Evolutionary conservation across 2,888 invertebrate genomes (phyloP).

Genomic region (Crossocerus cetratus): DNA sequence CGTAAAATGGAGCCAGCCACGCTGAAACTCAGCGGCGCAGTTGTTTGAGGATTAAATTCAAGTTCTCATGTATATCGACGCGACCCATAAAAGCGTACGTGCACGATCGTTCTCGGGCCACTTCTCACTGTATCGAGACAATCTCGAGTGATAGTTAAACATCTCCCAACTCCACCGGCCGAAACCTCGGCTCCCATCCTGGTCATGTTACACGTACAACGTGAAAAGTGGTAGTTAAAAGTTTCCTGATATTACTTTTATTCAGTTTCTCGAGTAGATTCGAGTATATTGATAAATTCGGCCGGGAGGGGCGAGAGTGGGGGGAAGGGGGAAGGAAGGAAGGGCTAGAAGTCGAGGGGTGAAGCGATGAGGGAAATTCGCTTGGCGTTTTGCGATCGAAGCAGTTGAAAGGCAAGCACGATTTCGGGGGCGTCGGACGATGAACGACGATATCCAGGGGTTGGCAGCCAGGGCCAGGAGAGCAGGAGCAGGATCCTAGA

Average conservation of each 20-base stretch:
- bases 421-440: background rate
- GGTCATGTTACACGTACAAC: background rate
- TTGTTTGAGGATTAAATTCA: conserved; percentile 28
- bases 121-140: background rate
- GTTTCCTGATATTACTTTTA: background rate
- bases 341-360: conserved; percentile 4
- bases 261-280: background rate
- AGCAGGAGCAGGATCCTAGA: too few relatives aligned
- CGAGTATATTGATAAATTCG: too few relatives aligned
- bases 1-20: conserved; percentile 35
- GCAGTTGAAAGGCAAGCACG: conserved; percentile 3
- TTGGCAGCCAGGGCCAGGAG: conserved; percentile 11
- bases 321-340: background rate
- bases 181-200: too few relatives aligned
- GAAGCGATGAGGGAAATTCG: conserved; percentile 30
- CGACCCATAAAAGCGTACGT: conserved; percentile 1
- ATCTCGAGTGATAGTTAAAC: background rate
- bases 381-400: conserved; percentile 22
- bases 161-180: too few relatives aligned
- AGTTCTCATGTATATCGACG: conserved; percentile 4
- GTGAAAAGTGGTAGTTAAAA: background rate
- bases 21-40: conserved; percentile 27
- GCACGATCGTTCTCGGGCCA: background rate
- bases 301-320: too few relatives aligned
- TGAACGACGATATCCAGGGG: background rate